Evolutionary conservation across 2,797 vertebrate genomes (phyloP).

Genomic region (Acestrorhynchus altus): DNA sequence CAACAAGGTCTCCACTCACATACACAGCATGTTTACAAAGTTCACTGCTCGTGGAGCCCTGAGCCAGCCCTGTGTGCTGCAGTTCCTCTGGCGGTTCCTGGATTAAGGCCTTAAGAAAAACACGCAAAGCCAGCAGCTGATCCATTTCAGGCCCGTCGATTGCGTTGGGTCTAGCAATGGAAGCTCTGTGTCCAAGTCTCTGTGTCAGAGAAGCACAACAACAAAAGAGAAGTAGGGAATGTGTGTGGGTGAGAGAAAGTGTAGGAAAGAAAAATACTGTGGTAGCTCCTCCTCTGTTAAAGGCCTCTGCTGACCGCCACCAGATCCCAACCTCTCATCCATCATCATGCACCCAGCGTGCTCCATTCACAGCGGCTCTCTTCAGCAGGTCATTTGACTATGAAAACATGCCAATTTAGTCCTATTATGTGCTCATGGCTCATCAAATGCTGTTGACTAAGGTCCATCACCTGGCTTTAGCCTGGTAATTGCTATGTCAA

Average conservation of each 20-base stretch:
- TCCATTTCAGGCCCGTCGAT: conserved; percentile 24
- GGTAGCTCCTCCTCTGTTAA: conserved; percentile 32
- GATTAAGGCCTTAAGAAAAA: conserved; percentile 34
- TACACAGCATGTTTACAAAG: conserved; percentile 7
- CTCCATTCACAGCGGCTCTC: conserved; percentile 61
- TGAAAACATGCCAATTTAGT: conserved; percentile 71
- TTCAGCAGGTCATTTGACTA: conserved; percentile 67
- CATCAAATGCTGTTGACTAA: conserved; percentile 58
- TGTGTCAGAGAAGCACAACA: conserved; percentile 17
- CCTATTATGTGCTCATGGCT: conserved; percentile 64
- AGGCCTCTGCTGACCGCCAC: conserved; percentile 56
- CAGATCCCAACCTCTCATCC: conserved; percentile 69
- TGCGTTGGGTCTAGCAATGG: conserved; percentile 28
- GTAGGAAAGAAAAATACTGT: conserved; percentile 18
- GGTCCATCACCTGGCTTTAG: conserved; percentile 64
- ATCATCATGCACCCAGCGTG: conserved; percentile 65
- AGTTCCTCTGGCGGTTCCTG: neutral
- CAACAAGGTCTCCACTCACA: neutral
- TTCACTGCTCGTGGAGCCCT: neutral
- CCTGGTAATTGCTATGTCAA: conserved; percentile 61
- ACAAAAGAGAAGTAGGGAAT: conserved; percentile 15
- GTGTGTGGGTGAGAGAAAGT: conserved; percentile 10
- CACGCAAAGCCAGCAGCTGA: conserved; percentile 35
- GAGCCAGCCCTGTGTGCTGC: neutral
- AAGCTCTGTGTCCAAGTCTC: conserved; percentile 1